Conservation (phyloP, 2,888 invertebrate genomes). For the Volucella bombylans region DNA sequence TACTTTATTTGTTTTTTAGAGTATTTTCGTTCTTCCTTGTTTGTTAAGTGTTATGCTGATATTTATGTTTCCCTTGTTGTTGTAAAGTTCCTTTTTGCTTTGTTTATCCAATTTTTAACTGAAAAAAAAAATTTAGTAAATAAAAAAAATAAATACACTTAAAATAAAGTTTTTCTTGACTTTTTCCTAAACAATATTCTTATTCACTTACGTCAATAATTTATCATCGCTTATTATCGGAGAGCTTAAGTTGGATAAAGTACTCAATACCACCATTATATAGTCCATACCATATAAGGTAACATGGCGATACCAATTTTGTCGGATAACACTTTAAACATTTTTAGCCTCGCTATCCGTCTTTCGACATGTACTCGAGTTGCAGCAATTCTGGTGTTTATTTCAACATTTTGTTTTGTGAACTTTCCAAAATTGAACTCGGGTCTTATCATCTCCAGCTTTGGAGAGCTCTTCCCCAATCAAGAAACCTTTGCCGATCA, state of each 20-base stretch:
- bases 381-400: not conserved
- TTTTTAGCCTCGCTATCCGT: slow-evolving; percentile 14
- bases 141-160: no score
- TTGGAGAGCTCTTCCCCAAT: slow-evolving; percentile 23
- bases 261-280: slow-evolving; percentile 2
- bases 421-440: not conserved
- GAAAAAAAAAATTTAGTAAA: no score
- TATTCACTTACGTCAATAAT: no score
- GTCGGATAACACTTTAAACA: not conserved
- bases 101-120: no score
- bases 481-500: slow-evolving; percentile 37
- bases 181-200: no score
- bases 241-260: not conserved
- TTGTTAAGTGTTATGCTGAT: no score
- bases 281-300: slow-evolving; percentile 25
- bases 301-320: not conserved
- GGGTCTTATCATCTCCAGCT: slow-evolving; percentile 19
- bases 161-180: no score
- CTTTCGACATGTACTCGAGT: slow-evolving; percentile 9
- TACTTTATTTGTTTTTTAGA: no score
- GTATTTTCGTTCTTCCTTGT: no score
- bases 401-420: not conserved
- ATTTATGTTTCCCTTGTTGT: no score
- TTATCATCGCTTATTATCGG: no score
- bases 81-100: no score